phyloP scores from a whole-genome alignment of 2,888 invertebrate genomes.

The Drosophila parthenogenetica region DNA sequence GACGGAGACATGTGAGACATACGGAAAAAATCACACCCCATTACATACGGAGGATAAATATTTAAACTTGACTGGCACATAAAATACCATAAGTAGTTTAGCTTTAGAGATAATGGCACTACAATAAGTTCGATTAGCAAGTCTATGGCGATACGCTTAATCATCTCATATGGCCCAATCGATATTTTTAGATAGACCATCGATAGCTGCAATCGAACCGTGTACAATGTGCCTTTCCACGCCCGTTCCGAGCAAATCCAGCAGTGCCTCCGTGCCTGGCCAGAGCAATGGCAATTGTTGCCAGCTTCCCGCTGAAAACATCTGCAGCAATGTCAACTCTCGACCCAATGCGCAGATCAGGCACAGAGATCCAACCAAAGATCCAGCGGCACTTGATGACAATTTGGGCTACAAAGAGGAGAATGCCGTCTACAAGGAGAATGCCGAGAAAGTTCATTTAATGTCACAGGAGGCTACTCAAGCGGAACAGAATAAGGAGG shows the following conservation, averaged over 20 bases:
- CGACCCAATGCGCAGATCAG: constrained; percentile 42
- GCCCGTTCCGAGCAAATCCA: constrained; percentile 54
- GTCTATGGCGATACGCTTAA: constrained; percentile 33
- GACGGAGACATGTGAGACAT: constrained; percentile 34
- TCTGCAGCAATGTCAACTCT: constrained; percentile 27
- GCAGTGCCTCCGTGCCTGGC: constrained; percentile 9
- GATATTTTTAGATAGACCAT: constrained; percentile 29
- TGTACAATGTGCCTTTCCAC: constrained; percentile 79
- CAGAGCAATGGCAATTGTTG: constrained; percentile 42
- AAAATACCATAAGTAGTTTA: constrained; percentile 23
- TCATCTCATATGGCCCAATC: constrained; percentile 29
- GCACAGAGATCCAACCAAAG: constrained; percentile 59
- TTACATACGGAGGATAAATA: constrained; percentile 21
- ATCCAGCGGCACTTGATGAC: constrained; percentile 53
- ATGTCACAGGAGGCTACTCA: constrained; percentile 25
- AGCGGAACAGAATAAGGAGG: constrained; percentile 33
- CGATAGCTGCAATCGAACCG: constrained; percentile 5
- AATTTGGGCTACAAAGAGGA: constrained; percentile 78
- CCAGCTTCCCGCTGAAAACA: constrained; percentile 19
- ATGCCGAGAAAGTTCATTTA: constrained; percentile 7
- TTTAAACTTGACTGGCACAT: constrained; percentile 24
- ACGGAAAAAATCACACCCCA: constrained; percentile 45
- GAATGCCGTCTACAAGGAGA: constrained; percentile 81
- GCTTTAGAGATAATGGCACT: constrained; percentile 18
- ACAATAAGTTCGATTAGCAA: constrained; percentile 58